Conservation (phyloP, 2,113 vertebrate species). For the Lota lota region DNA sequence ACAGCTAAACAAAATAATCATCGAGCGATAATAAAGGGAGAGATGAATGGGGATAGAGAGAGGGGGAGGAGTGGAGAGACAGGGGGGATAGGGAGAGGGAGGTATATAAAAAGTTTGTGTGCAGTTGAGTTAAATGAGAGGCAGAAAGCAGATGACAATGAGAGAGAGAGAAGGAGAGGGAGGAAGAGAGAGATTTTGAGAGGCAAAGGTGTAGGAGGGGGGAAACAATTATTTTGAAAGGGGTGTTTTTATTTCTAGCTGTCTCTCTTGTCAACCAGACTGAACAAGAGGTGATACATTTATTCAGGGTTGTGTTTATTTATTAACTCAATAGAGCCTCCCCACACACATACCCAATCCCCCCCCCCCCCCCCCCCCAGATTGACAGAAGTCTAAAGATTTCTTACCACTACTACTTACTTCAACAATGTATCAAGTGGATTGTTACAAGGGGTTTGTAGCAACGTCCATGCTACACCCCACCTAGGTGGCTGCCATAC, state of each 20-base stretch:
- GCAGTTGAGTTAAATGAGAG: background rate
- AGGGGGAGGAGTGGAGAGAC: background rate
- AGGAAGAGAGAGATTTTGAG: background rate
- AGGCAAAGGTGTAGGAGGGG: slow-evolving; percentile 1
- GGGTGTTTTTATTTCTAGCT: slow-evolving; percentile 5
- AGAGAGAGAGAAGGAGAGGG: background rate
- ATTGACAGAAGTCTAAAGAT: too few relatives aligned
- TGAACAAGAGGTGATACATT: too few relatives aligned
- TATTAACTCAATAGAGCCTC: too few relatives aligned
- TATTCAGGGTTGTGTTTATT: too few relatives aligned
- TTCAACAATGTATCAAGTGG: too few relatives aligned
- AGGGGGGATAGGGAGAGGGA: background rate
- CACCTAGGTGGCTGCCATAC: too few relatives aligned
- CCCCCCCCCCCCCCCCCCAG: too few relatives aligned
- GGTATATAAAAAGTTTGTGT: background rate
- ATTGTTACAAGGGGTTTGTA: too few relatives aligned
- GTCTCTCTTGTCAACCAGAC: slow-evolving; percentile 24
- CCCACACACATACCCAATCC: too few relatives aligned
- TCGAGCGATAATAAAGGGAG: background rate
- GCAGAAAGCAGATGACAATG: background rate
- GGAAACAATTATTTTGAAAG: slow-evolving; percentile 35
- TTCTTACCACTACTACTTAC: too few relatives aligned
- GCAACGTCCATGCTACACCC: too few relatives aligned
- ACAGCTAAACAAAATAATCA: too few relatives aligned
- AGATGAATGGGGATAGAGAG: background rate